phyloP scores from a whole-genome alignment of 2,888 invertebrate species.

The Antheraea yamamai region DNA sequence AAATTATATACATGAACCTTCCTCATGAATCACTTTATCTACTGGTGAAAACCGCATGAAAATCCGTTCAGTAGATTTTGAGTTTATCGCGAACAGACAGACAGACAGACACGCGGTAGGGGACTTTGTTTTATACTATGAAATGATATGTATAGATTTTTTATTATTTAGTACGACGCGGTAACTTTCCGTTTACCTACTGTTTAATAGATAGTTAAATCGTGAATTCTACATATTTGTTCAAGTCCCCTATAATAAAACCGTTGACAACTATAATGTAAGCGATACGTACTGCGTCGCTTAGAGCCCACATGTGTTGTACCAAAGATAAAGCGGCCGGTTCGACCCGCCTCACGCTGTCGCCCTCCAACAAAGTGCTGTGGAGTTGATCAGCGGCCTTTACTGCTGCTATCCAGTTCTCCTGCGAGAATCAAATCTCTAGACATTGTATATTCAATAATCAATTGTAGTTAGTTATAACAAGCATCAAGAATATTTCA shows the following conservation, averaged over 20 bases:
- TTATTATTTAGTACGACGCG: not conserved
- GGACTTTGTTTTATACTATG: too few species aligned
- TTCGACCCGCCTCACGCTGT: slow-evolving; percentile 62
- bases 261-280: not conserved
- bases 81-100: too few species aligned
- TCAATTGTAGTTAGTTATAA: not conserved
- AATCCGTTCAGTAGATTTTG: too few species aligned
- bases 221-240: not conserved
- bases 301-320: slow-evolving; percentile 77
- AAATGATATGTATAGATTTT: too few species aligned
- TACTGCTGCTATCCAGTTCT: slow-evolving; percentile 76
- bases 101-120: too few species aligned
- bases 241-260: slow-evolving; percentile 18
- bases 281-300: slow-evolving; percentile 58
- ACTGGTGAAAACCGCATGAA: too few species aligned
- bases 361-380: slow-evolving; percentile 62
- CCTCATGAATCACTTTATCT: too few species aligned
- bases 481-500: not conserved
- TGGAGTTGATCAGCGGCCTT: slow-evolving; percentile 75
- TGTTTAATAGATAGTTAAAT: not conserved
- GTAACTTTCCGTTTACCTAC: not conserved
- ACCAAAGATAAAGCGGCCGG: slow-evolving; percentile 68
- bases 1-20: too few species aligned
- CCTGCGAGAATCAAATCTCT: slow-evolving; percentile 42
- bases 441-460: not conserved